Base-by-base conservation (phyloP, 2,888 invertebrate species). In the Noctuana brunneofusca region DNA sequence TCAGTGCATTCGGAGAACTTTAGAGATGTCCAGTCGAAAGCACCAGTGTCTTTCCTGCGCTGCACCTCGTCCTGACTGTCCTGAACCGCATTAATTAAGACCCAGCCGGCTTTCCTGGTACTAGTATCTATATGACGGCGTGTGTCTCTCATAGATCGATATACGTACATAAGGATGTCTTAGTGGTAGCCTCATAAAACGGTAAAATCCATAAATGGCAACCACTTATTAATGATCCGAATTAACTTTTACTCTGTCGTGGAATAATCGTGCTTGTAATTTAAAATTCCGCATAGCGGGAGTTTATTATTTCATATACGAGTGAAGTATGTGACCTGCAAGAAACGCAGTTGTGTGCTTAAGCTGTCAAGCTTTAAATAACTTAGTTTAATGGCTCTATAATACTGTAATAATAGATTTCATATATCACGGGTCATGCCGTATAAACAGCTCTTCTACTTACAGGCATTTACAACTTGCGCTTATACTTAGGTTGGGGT, bases 331-430 rank as follows among this genome's bases (percentile, higher is more conserved):
- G 52, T 43, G 41, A 59, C 30, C 41, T 27, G 18, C 16, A 11
- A 48, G 54, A 22, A 58, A 58, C 22, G 49, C 56, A 56, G 53
- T 57, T 57, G 20, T 57, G 48, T 48, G 24, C 16, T 58, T 58
- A 58, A 38, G 16, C n/a, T 49, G 49, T 38, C 58, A 58, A 38
- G 58, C 16, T 38, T 57, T 58, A 49, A 58, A 58, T 58, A 38
- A 58, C 24, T 49, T 14, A 20, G 14, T n/a, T 48, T 56, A 55
- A 41, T 55, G 54, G 41, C 54, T 55, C 27, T 41, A 55, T 55
- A 55, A 55, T 55, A 41, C 24, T 41, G 16, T 55, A 55, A 55
- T 55, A 55, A 55, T 41, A 41, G 41, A 55, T 38, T 55, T 55
- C 38, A 41, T 41, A 55, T 12, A 55, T 24, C 54, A 24, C 54